Percentiles rank a stretch among this genome's conserved stretches.
phyloP scores from a whole-genome alignment of 2,113 vertebrate species.

The Coturnix japonica region DNA sequence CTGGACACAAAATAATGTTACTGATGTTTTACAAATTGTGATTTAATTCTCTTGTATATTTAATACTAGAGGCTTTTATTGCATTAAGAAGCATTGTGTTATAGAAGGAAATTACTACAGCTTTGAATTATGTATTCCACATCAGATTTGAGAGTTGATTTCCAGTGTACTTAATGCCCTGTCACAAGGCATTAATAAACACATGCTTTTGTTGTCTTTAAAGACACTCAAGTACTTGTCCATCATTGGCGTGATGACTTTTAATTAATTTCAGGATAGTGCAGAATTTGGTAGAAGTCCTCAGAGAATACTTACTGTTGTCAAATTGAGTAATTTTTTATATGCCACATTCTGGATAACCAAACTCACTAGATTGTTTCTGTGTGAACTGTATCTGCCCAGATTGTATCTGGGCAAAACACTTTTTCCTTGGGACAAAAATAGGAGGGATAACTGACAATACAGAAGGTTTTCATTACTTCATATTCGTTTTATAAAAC shows the following conservation, averaged over 20 bases:
- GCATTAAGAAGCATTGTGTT: slow-evolving; percentile 17
- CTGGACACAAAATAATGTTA: slow-evolving; percentile 13
- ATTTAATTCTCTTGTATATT: slow-evolving; percentile 30
- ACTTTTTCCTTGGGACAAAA: background rate
- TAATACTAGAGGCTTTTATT: slow-evolving; percentile 49
- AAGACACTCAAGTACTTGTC: slow-evolving; percentile 3
- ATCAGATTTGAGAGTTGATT: slow-evolving; percentile 13
- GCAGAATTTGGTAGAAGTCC: background rate
- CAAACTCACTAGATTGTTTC: background rate
- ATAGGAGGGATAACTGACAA: background rate
- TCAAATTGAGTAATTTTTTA: background rate
- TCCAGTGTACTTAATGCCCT: background rate
- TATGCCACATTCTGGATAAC: background rate
- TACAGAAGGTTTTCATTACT: background rate
- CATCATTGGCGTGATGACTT: background rate
- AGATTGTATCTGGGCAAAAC: background rate
- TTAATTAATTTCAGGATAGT: background rate
- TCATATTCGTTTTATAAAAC: background rate
- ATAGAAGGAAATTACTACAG: background rate
- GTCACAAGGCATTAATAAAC: background rate
- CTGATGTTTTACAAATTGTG: slow-evolving; percentile 31
- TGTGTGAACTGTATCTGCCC: background rate
- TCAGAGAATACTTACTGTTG: background rate
- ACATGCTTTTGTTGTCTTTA: background rate
- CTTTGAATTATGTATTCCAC: background rate